Evolutionary conservation across 64 coral and sea anemone species (phyloP).

Genomic region (Trachythela sp.): DNA sequence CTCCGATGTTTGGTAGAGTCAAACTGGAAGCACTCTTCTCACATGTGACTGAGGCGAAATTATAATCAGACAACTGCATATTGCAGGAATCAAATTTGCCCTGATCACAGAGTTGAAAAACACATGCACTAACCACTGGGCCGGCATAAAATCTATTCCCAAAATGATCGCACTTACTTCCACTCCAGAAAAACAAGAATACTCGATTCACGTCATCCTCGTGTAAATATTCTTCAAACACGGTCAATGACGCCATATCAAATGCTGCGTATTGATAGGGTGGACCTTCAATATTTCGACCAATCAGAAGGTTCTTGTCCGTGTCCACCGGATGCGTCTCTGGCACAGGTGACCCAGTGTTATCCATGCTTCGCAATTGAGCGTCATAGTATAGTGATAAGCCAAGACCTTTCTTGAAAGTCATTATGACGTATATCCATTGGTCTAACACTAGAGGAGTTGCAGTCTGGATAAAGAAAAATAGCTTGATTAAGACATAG

Average conservation of each 20-base stretch:
- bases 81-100: no score
- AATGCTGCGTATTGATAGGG: background rate
- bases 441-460: background rate
- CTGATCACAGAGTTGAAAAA: no score
- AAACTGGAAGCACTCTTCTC: no score
- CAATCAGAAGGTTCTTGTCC: constrained; percentile 1
- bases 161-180: background rate
- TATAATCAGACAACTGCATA: no score
- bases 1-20: no score
- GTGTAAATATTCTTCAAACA: background rate
- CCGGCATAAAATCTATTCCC: background rate
- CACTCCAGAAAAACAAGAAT: background rate
- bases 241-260: constrained; percentile 3
- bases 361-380: background rate
- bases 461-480: background rate
- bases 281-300: background rate
- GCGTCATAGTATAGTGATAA: background rate
- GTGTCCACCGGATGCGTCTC: background rate
- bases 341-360: background rate
- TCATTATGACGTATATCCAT: constrained; percentile 4
- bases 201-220: background rate
- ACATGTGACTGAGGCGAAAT: no score
- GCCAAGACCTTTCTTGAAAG: background rate
- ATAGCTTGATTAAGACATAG: no score
- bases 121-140: background rate